These are phyloP conservation scores for Drosophila kepulauana DNA, from an alignment of 1,140 invertebrate genomes.

Conservation along the genomic window DNA sequence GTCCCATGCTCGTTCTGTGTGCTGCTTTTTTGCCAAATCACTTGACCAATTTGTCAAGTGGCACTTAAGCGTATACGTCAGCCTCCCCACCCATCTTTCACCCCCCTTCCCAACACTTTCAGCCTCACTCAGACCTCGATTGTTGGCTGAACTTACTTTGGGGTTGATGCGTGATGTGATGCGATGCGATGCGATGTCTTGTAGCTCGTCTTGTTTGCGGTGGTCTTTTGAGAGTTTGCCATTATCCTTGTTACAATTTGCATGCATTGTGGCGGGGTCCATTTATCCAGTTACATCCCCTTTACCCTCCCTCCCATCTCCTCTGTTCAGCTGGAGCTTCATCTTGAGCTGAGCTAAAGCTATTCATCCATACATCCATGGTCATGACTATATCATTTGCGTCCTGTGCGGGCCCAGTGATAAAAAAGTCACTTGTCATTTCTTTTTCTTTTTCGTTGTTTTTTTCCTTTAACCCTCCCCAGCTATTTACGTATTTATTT, in stretches of 20 bases:
- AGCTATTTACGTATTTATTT: conserved; percentile 60
- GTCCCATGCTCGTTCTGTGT: neutral
- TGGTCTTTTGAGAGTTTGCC: conserved; percentile 77
- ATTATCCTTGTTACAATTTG: conserved; percentile 81
- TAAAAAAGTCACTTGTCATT: conserved; percentile 80
- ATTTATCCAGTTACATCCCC: conserved; percentile 39
- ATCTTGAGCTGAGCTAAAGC: conserved; percentile 27
- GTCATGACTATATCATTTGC: conserved; percentile 39
- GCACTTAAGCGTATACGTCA: conserved; percentile 74
- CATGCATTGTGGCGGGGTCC: conserved; percentile 72
- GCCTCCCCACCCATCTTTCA: neutral
- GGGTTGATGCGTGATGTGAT: conserved; percentile 47
- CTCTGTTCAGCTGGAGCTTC: neutral
- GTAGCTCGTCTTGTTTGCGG: conserved; percentile 67
- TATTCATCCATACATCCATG: conserved; percentile 71
- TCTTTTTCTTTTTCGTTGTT: conserved; percentile 25
- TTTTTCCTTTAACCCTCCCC: conserved; percentile 44
- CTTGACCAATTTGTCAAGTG: conserved; percentile 84
- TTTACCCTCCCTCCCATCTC: neutral
- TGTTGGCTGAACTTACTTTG: neutral
- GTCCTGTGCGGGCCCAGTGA: conserved; percentile 53
- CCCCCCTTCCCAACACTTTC: neutral
- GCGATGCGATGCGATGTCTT: conserved; percentile 14
- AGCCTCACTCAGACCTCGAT: conserved; percentile 4
- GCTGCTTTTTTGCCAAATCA: conserved; percentile 76